Percentiles rank a stretch among this genome's conserved stretches.
Conservation (phyloP, 2,113 vertebrate genomes). For the Oryctolagus cuniculus region mOryCun1.1 NC_091453.1:106605501-106606000, state of each 20-base stretch:
- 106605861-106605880: background rate
- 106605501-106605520: background rate
- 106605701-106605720: background rate
- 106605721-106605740: background rate
- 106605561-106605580: conserved; percentile 18
- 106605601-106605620: conserved; percentile 18
- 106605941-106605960: background rate
- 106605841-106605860: background rate
- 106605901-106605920: background rate
- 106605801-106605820: background rate
- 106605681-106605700: background rate
- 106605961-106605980: background rate
- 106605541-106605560: conserved; percentile 18
- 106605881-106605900: background rate
- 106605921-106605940: background rate
- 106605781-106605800: background rate
- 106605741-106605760: background rate
- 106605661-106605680: background rate
- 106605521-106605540: conserved; percentile 15
- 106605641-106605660: background rate
- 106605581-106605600: background rate
- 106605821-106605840: background rate
- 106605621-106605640: conserved; percentile 9
- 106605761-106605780: background rate
- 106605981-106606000: background rate